These are phyloP conservation scores for Ceriagrion tenellum DNA, from an alignment of 2,888 invertebrate genomes.

Conservation along the genomic window DNA sequence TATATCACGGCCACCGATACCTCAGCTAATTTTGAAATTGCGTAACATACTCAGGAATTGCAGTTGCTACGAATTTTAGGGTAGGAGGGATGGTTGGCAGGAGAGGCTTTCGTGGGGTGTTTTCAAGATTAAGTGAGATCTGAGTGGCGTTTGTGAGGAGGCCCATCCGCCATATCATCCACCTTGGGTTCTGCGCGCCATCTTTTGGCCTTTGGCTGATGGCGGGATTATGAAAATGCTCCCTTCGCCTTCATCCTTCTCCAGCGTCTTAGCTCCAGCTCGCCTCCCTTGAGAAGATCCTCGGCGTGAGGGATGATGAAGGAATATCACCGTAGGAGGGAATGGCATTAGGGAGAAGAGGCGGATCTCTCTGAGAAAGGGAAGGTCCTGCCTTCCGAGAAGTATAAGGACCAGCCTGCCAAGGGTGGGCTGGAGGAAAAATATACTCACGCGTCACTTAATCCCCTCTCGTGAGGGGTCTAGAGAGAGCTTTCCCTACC, in stretches of 20 bases:
- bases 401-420: not conserved
- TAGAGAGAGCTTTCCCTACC: too few species aligned
- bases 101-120: too few species aligned
- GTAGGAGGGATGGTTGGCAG: too few species aligned
- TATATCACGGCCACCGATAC: too few species aligned
- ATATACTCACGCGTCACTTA: not conserved
- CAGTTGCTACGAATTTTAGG: too few species aligned
- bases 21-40: not conserved
- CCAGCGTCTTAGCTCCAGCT: not conserved
- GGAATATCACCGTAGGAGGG: not conserved
- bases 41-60: not conserved
- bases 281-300: not conserved
- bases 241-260: not conserved
- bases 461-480: too few species aligned
- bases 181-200: not conserved
- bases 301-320: not conserved
- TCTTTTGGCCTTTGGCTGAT: conserved; percentile 40
- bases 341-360: not conserved
- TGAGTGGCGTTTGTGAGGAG: too few species aligned
- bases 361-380: not conserved
- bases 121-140: too few species aligned
- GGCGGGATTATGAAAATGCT: conserved; percentile 45
- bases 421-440: not conserved
- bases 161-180: not conserved
- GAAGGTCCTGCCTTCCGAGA: not conserved